Percentiles rank a stretch among this genome's conserved stretches.
Conservation (phyloP, 2,797 vertebrate species). For the Columba guinea region DNA sequence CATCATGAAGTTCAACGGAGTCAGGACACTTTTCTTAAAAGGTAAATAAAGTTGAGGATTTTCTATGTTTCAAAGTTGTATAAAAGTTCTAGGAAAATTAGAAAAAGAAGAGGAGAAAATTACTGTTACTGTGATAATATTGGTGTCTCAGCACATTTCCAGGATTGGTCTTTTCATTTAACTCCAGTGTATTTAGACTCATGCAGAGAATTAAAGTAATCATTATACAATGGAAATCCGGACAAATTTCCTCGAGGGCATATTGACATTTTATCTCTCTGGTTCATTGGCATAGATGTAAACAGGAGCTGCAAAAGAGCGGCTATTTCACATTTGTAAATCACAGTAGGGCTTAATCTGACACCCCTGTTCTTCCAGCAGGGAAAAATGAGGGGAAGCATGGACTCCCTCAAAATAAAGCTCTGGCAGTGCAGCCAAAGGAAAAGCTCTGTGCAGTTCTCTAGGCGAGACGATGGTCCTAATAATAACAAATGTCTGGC, state of each 20-base stretch:
- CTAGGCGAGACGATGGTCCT: neutral
- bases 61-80: neutral
- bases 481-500: neutral
- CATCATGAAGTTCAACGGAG: neutral
- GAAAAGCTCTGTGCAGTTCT: neutral
- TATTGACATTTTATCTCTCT: slow-evolving; percentile 26
- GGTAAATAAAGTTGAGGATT: neutral
- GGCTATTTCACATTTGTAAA: neutral
- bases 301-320: neutral
- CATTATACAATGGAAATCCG: neutral
- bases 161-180: slow-evolving; percentile 27
- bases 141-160: neutral
- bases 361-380: neutral
- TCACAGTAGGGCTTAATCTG: neutral
- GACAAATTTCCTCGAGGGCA: slow-evolving; percentile 31
- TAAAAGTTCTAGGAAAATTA: neutral
- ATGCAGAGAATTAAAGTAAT: slow-evolving; percentile 45
- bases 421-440: neutral
- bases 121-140: neutral
- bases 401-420: neutral
- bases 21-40: neutral
- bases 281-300: neutral
- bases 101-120: neutral
- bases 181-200: neutral
- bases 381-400: neutral